phyloP scores from a whole-genome alignment of 2,113 vertebrate genomes.

The Rhagologus leucostigma region DNA sequence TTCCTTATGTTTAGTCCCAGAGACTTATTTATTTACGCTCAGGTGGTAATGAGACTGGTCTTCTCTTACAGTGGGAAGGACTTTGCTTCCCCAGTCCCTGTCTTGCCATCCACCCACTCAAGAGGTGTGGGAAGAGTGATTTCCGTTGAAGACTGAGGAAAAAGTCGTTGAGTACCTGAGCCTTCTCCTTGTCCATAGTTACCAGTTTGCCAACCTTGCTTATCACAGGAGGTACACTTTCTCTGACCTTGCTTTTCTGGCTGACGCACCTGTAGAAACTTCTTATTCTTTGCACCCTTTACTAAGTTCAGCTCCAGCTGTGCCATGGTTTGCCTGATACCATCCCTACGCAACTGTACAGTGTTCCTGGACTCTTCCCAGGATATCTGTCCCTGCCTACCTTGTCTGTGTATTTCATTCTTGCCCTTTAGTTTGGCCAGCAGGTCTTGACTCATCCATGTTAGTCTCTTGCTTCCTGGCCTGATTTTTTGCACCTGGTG shows the following conservation, averaged over 20 bases:
- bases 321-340: not conserved
- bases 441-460: not conserved
- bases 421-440: not conserved
- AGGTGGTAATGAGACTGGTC: not conserved
- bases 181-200: not conserved
- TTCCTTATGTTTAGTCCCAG: not conserved
- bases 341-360: not conserved
- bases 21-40: not conserved
- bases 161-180: not conserved
- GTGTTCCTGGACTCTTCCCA: not conserved
- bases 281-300: not conserved
- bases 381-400: not conserved
- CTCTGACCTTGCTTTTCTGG: not conserved
- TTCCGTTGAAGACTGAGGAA: not conserved
- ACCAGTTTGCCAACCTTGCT: not conserved
- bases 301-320: not conserved
- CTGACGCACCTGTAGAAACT: not conserved
- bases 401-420: not conserved
- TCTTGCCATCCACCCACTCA: not conserved
- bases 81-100: not conserved
- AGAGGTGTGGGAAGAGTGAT: not conserved
- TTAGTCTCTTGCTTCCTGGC: not conserved
- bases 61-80: not conserved
- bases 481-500: not conserved
- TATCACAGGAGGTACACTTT: fast-evolving